Percentiles rank a stretch among this genome's conserved stretches.
Conservation (phyloP, 2,888 invertebrate species). For the Amphipyra berbera region DNA sequence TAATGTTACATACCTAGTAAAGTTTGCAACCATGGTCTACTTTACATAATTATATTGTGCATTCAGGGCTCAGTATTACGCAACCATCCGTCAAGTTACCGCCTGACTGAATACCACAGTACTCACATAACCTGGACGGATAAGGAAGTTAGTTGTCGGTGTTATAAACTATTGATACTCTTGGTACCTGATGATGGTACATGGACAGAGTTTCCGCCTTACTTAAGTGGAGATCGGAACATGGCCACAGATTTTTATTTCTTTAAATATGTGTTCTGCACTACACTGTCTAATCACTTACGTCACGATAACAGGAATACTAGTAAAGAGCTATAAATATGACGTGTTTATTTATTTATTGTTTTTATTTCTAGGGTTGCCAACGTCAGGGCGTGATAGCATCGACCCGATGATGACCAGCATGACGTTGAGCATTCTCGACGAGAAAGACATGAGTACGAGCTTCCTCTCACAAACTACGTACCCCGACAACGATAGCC, state of each 20-base stretch:
- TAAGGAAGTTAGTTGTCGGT: constrained; percentile 32
- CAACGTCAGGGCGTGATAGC: constrained; percentile 79
- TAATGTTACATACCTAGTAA: neutral
- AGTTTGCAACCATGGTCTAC: constrained; percentile 24
- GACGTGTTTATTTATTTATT: too few relatives aligned
- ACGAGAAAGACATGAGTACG: constrained; percentile 88
- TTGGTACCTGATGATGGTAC: neutral
- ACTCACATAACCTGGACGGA: constrained; percentile 14
- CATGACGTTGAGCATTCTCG: constrained; percentile 87
- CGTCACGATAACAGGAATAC: too few relatives aligned
- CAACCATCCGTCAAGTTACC: constrained; percentile 34
- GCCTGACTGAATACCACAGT: constrained; percentile 30
- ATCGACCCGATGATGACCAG: constrained; percentile 86
- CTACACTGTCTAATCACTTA: too few relatives aligned
- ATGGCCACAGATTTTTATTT: too few relatives aligned
- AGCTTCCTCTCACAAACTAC: constrained; percentile 87
- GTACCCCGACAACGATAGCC: constrained; percentile 84
- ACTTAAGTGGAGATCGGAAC: too few relatives aligned
- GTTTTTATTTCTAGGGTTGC: constrained; percentile 69
- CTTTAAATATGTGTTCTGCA: too few relatives aligned
- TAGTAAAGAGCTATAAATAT: too few relatives aligned
- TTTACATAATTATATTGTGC: constrained; percentile 29
- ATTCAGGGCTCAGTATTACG: constrained; percentile 29
- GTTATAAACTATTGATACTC: constrained; percentile 6
- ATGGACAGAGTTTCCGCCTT: too few relatives aligned